A percentile compares a stretch with the other conserved stretches of the same genome.
Evolutionary conservation across 2,113 vertebrate genomes (phyloP).

Genomic region (Epinephelus moara): DNA sequence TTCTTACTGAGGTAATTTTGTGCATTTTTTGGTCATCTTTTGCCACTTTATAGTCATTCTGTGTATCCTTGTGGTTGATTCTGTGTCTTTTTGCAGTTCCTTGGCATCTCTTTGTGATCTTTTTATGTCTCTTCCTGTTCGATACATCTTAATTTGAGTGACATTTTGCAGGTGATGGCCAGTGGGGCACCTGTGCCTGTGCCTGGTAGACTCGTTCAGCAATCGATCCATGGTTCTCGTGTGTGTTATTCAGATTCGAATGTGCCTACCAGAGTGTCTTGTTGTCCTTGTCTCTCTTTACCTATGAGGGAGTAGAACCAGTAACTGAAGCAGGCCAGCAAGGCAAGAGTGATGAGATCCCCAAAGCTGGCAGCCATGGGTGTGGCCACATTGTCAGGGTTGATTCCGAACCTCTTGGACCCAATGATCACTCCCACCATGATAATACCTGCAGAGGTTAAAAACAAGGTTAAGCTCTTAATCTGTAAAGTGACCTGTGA

Average conservation of each 20-base stretch:
- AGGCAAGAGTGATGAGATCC: slow-evolving; percentile 92
- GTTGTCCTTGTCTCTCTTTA: slow-evolving; percentile 66
- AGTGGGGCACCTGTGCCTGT: too few species aligned
- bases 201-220: too few species aligned
- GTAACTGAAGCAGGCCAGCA: slow-evolving; percentile 90
- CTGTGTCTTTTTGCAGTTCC: too few species aligned
- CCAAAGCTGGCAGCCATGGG: slow-evolving; percentile 96
- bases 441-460: slow-evolving; percentile 85
- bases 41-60: too few species aligned
- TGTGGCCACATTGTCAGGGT: slow-evolving; percentile 97
- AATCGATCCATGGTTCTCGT: neutral
- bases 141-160: too few species aligned
- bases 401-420: slow-evolving; percentile 90
- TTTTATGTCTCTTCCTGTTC: too few species aligned
- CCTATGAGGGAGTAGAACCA: slow-evolving; percentile 89
- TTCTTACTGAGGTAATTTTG: too few species aligned
- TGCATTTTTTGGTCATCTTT: too few species aligned
- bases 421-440: slow-evolving; percentile 93
- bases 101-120: too few species aligned
- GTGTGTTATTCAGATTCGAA: neutral
- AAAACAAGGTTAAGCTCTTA: neutral
- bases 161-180: too few species aligned
- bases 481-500: neutral
- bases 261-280: neutral
- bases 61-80: too few species aligned